Conservation (phyloP, 2,888 invertebrate genomes). For the Danaus chrysippus region DNA sequence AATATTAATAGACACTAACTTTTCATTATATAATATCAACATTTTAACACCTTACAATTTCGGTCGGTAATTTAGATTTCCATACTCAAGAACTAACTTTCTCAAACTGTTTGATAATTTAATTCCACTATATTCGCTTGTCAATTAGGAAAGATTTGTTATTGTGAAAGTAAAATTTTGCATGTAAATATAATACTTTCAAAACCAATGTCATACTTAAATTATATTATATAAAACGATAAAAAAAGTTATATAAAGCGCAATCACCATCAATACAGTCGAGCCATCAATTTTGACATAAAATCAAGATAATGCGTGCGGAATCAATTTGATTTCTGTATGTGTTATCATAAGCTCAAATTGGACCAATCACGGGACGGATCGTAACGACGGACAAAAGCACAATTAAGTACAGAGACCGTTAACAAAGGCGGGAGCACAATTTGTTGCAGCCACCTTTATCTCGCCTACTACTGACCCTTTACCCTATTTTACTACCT, state of each 20-base stretch:
- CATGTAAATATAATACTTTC: too few species aligned
- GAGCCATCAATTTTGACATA: slow-evolving; percentile 20
- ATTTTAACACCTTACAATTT: slow-evolving; percentile 5
- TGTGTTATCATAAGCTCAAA: slow-evolving; percentile 50
- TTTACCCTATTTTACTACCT: slow-evolving; percentile 67
- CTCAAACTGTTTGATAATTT: too few species aligned
- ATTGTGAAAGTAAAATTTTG: too few species aligned
- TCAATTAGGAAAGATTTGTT: too few species aligned
- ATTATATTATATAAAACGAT: neutral
- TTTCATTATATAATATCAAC: slow-evolving; percentile 18
- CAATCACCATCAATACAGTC: slow-evolving; percentile 16
- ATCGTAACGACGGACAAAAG: slow-evolving; percentile 68
- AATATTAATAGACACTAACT: slow-evolving; percentile 21
- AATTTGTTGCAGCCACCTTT: slow-evolving; percentile 78
- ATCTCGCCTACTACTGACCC: slow-evolving; percentile 74
- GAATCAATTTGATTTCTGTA: slow-evolving; percentile 32
- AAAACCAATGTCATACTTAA: too few species aligned
- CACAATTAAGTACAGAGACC: slow-evolving; percentile 75
- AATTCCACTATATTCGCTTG: too few species aligned
- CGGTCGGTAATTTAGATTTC: neutral
- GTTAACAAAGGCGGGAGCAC: slow-evolving; percentile 71
- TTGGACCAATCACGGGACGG: slow-evolving; percentile 58
- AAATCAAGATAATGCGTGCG: slow-evolving; percentile 22
- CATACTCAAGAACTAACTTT: neutral
- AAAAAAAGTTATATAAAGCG: slow-evolving; percentile 21